phyloP scores from a whole-genome alignment of 2,888 invertebrate species.

The Thyatira batis region DNA sequence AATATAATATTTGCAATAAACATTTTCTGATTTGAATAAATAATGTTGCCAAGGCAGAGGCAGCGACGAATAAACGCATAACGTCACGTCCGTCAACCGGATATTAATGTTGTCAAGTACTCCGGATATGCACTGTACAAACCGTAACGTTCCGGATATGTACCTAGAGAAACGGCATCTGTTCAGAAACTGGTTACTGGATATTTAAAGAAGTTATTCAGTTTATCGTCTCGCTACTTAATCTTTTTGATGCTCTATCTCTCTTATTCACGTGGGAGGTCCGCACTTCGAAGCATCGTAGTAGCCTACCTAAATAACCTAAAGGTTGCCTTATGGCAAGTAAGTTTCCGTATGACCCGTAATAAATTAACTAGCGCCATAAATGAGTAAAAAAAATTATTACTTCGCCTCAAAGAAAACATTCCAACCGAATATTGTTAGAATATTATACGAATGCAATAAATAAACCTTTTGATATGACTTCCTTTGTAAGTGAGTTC shows the following conservation, averaged over 20 bases:
- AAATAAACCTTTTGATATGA: neutral
- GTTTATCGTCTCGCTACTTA: neutral
- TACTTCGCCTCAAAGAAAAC: constrained; percentile 3
- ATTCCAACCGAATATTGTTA: constrained; percentile 9
- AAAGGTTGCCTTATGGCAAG: no score
- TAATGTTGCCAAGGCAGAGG: neutral
- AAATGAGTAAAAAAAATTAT: neutral
- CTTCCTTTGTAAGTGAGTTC: neutral
- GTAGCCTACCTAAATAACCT: no score
- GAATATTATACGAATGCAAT: constrained; percentile 11
- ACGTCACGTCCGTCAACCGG: neutral
- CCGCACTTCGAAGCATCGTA: no score
- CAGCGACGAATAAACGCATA: neutral
- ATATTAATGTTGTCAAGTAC: neutral
- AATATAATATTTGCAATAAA: neutral
- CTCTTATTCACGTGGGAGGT: no score
- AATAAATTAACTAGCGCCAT: no score
- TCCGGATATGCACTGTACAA: neutral
- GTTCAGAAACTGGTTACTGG: no score
- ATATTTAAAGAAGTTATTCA: no score
- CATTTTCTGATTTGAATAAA: neutral
- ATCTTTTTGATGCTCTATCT: no score
- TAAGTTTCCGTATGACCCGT: no score
- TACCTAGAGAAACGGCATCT: neutral
- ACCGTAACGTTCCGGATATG: neutral